Conservation (phyloP, 2,797 vertebrate genomes). For the Pogonophryne albipinna region DNA sequence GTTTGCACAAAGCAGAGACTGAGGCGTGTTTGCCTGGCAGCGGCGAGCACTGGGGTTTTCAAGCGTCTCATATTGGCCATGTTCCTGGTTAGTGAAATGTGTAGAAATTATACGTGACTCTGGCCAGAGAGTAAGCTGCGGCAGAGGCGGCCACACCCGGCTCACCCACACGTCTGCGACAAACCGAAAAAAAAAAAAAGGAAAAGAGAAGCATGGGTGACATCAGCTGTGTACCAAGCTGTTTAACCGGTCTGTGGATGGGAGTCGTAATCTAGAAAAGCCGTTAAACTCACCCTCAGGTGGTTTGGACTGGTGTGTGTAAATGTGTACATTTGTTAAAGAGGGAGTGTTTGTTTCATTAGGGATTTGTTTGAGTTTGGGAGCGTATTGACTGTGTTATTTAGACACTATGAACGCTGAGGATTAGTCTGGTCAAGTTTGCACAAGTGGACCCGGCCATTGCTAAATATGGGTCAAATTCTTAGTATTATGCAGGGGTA, state of each 20-base stretch:
- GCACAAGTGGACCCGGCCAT: conserved; percentile 56
- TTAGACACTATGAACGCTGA: conserved; percentile 50
- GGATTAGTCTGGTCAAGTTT: conserved; percentile 68
- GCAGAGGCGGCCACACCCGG: conserved; percentile 72
- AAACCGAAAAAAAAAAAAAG: conserved; percentile 3
- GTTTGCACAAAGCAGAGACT: conserved; percentile 53
- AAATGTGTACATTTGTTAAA: conserved; percentile 38
- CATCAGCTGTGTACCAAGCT: conserved; percentile 68
- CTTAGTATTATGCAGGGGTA: conserved; percentile 1
- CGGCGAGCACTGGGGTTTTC: conserved; percentile 59
- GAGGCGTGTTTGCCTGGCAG: conserved; percentile 52
- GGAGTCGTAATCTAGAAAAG: conserved; percentile 65
- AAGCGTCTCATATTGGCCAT: conserved; percentile 79
- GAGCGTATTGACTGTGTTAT: conserved; percentile 41
- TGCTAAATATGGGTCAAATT: conserved; percentile 60
- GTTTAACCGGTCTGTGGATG: conserved; percentile 71
- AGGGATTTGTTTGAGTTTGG: conserved; percentile 68
- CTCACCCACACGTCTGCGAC: conserved; percentile 76
- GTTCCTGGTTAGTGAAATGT: conserved; percentile 80
- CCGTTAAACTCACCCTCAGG: conserved; percentile 74
- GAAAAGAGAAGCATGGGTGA: conserved; percentile 46
- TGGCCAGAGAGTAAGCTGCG: conserved; percentile 79
- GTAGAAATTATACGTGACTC: conserved; percentile 83
- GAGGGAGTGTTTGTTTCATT: conserved; percentile 66
- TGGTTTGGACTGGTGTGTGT: conserved; percentile 62